Evolutionary conservation across 1,140 invertebrate species (phyloP), one percentile per base, ranked within the genome.

Genomic region (Neelides sp.): DNA sequence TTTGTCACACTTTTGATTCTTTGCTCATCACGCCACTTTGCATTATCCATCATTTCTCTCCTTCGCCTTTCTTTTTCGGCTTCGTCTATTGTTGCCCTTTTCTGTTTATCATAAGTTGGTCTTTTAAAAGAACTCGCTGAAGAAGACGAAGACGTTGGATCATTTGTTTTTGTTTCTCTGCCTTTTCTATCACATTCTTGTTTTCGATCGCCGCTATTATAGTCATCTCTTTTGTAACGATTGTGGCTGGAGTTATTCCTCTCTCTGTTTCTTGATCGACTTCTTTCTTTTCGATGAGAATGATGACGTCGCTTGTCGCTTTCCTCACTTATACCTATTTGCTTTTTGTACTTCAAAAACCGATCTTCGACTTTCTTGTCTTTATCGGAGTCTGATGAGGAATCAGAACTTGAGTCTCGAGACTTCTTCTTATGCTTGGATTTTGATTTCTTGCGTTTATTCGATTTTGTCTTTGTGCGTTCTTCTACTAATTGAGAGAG

Each of bases 1-100:
- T 70, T 69, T 57, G 72, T 75, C 0, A 85, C 73, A 59, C 76
- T 79, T 57, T 70, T 70, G 35, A 70, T 69, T 47, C 83, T 66
- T 62, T 82, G 75, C 51, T 77, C 75, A 48, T 87, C 80, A 7
- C 82, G 69, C 74, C 76, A 76, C 48, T 71, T 69, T 1, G 82
- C 85, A 71, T 89, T 82, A 23, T 73, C 66, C 73, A 83, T 80
- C 89, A 94, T 94, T 69, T 88, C 85, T 41, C 73, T 70, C 50
- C 83, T 66, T 47, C 72, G 71, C 37, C 69, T 70, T 63, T 86
- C 78, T 55, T 78, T 81, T 64, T 91, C 86, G 55, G 77, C 72
- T 54, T 79, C 77, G 15, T 72, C 71, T 39, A 83, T 55, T 63
- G 65, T 67, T 44, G 69, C 64, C 54, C 65, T 65, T 54, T 53